Evolutionary conservation across 2,113 vertebrate species (phyloP).

Genomic region (Eurystomus gularis): DNA sequence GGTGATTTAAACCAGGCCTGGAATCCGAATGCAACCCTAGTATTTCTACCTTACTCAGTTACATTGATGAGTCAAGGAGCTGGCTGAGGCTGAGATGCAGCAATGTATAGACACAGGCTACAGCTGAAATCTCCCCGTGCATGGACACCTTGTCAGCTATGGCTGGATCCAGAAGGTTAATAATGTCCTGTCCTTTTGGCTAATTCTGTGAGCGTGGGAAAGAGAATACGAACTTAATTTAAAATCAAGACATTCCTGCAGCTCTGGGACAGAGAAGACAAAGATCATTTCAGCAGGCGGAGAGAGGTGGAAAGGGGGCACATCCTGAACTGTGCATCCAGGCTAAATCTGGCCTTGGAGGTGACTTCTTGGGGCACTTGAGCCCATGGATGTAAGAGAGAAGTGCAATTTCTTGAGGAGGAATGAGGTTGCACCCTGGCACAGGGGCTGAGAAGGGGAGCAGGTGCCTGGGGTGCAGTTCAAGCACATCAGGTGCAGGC

Average conservation of each 20-base stretch:
- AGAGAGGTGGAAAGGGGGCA: neutral
- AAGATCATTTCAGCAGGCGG: neutral
- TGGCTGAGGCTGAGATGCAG: slow-evolving; percentile 26
- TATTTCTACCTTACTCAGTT: slow-evolving; percentile 70
- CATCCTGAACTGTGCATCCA: neutral
- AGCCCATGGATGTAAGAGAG: neutral
- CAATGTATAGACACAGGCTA: neutral
- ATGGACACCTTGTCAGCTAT: slow-evolving; percentile 1
- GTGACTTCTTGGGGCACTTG: neutral
- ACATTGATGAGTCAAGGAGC: slow-evolving; percentile 54
- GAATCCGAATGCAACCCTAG: slow-evolving; percentile 66
- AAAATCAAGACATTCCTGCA: slow-evolving; percentile 54
- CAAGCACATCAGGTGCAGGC: fast-evolving
- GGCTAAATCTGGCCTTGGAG: neutral
- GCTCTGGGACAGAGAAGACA: slow-evolving; percentile 49
- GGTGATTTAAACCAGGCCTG: slow-evolving; percentile 79
- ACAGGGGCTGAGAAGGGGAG: neutral
- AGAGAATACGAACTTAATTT: slow-evolving; percentile 53
- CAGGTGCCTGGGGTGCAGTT: neutral
- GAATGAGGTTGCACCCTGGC: neutral
- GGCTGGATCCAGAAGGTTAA: neutral
- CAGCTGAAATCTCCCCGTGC: slow-evolving; percentile 5
- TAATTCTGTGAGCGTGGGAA: neutral
- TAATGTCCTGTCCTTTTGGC: neutral
- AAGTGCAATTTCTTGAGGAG: neutral